These are phyloP conservation scores for Hymenopus coronatus DNA, from an alignment of 2,888 invertebrate species.

Conservation along the genomic window DNA sequence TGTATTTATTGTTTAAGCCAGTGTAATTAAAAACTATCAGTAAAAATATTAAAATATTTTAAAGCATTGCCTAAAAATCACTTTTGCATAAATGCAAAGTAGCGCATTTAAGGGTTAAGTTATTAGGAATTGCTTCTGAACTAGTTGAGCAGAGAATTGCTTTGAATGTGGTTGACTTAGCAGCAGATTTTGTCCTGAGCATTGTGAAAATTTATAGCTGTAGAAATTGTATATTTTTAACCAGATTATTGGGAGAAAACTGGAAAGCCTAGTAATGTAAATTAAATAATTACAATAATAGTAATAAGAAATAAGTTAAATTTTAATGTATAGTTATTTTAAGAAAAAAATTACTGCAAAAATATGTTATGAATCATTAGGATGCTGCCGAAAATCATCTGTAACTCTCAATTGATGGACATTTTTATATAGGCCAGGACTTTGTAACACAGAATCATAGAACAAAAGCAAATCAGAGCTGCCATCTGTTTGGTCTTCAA, in stretches of 20 bases:
- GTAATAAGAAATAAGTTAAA: background rate
- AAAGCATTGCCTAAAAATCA: too few relatives aligned
- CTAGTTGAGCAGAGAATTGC: background rate
- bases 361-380: background rate
- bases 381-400: background rate
- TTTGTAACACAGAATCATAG: background rate
- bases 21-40: too few relatives aligned
- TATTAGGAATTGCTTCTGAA: background rate
- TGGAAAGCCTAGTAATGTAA: background rate
- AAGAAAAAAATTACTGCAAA: background rate
- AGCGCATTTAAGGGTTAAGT: too few relatives aligned
- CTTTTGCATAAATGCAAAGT: too few relatives aligned
- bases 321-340: background rate
- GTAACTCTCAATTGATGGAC: background rate
- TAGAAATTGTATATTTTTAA: background rate
- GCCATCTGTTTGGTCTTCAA: background rate
- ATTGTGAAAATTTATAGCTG: background rate
- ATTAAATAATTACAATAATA: background rate
- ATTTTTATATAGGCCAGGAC: background rate
- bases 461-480: background rate
- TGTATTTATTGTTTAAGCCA: too few relatives aligned
- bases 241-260: background rate
- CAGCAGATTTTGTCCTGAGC: background rate
- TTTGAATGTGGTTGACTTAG: background rate
- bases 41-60: too few relatives aligned